phyloP scores from a whole-genome alignment of 2,888 invertebrate species.

The Eledone cirrhosa region DNA sequence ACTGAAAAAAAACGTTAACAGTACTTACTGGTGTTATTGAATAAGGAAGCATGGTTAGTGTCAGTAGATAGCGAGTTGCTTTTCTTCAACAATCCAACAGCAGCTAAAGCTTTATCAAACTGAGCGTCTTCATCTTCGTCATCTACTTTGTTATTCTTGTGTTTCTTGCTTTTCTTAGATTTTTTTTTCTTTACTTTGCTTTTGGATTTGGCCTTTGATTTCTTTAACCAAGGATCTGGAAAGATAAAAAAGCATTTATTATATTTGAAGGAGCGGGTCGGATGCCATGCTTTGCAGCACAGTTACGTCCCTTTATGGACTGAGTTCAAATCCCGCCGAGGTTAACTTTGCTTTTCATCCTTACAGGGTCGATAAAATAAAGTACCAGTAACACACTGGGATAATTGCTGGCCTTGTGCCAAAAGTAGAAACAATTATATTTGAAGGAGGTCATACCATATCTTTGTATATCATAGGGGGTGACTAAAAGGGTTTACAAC shows the following conservation, averaged over 20 bases:
- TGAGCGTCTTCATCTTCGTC: conserved; percentile 52
- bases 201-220: conserved; percentile 44
- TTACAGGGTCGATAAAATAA: too few relatives aligned
- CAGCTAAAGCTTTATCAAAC: conserved; percentile 57
- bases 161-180: conserved; percentile 69
- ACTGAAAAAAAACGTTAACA: background rate
- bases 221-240: conserved; percentile 79
- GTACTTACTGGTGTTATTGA: conserved; percentile 18
- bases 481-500: too few relatives aligned
- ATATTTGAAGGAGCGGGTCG: too few relatives aligned
- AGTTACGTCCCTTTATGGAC: too few relatives aligned
- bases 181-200: conserved; percentile 73
- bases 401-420: too few relatives aligned
- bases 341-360: too few relatives aligned
- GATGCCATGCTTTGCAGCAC: too few relatives aligned
- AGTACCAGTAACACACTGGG: too few relatives aligned
- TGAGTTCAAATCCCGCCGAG: too few relatives aligned
- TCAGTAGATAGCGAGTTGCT: conserved; percentile 27
- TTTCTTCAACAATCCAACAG: conserved; percentile 52
- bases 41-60: background rate
- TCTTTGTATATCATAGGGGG: too few relatives aligned
- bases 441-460: too few relatives aligned
- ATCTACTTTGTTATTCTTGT: conserved; percentile 70
- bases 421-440: too few relatives aligned
- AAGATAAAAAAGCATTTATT: background rate